Evolutionary conservation across 1,140 invertebrate species (phyloP), one percentile per base, ranked within the genome.

Genomic region (Steinernema khuongi): DNA sequence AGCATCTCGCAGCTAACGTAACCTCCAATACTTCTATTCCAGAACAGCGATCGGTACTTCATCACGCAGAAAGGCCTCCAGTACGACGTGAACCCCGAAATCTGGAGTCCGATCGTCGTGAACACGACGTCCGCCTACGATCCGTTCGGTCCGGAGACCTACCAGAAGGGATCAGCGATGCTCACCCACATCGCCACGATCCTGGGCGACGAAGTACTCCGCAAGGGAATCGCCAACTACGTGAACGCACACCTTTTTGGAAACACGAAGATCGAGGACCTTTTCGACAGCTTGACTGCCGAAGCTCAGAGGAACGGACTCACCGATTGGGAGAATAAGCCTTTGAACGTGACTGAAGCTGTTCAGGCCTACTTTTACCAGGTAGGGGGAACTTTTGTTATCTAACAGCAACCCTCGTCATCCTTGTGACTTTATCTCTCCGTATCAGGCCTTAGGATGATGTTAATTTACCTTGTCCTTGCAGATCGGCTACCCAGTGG

Each of bases 101-200:
- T 17, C 43, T 66, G 66, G 1, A 68, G 68, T 31, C 72, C 72
- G 68, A 68, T 73, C 1, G 50, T 73, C 60, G 68, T 66, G 18
- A 68, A 68, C 17, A 73, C 72, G n/a, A 36, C 72, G 29, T 68
- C 72, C 7, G 26, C 41, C 18, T 67, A 41, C 26, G 72, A 68
- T 36, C 36, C 68, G n/a, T 73, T 73, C 26, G 72, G 72, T 68
- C 36, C 68, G n/a, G 72, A 73, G 19, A 36, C 71, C 17, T 77
- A 77, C 43, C 32, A 67, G n/a, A 77, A 77, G 69, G 75, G 41
- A 72, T 68, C 50, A 32, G 68, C 71, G 22, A 36, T 76, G 30
- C 22, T 77, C 31, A 60, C 70, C 18, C 36, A 71, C n/a, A 30
- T 77, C 1, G 68, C 41, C 26, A 44, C 75, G n/a, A 41, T 72